Conservation (phyloP, 2,888 invertebrate genomes). For the Clivina fossor region DNA sequence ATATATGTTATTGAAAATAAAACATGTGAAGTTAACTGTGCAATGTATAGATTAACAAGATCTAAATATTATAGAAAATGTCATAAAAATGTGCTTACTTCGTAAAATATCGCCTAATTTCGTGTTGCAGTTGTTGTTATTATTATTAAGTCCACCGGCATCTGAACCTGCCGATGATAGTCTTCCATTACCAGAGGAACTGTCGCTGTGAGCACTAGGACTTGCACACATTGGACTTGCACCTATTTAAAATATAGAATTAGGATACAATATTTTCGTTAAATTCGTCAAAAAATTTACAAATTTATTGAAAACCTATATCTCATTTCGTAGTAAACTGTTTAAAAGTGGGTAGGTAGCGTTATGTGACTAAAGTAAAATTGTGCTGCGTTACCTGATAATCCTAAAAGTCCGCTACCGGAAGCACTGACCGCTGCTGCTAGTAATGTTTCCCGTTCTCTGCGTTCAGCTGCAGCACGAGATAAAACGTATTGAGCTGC, state of each 20-base stretch:
- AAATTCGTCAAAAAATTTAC: not conserved
- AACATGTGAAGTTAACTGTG: no score
- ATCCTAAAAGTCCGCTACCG: slow-evolving; percentile 63
- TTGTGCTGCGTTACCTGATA: slow-evolving; percentile 51
- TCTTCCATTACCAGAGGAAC: slow-evolving; percentile 78
- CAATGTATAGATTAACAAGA: no score
- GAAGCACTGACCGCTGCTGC: slow-evolving; percentile 66
- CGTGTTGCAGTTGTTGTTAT: slow-evolving; percentile 67
- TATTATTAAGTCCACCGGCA: slow-evolving; percentile 70
- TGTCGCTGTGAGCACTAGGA: slow-evolving; percentile 84
- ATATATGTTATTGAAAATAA: no score
- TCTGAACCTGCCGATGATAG: slow-evolving; percentile 80
- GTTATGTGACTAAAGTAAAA: slow-evolving; percentile 30
- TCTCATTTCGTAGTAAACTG: not conserved
- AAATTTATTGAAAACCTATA: not conserved
- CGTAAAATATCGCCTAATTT: slow-evolving; percentile 56
- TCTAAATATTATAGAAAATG: no score
- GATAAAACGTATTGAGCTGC: slow-evolving; percentile 92
- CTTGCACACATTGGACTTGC: slow-evolving; percentile 74
- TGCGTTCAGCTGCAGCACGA: slow-evolving; percentile 85
- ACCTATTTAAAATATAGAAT: slow-evolving; percentile 52
- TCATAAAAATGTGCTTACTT: slow-evolving; percentile 46
- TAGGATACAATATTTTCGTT: slow-evolving; percentile 34
- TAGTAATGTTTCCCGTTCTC: slow-evolving; percentile 78
- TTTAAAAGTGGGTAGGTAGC: slow-evolving; percentile 1